Evolutionary conservation across 2,113 vertebrate genomes (phyloP).

Genomic region (Hippocampus guttulatus): DNA sequence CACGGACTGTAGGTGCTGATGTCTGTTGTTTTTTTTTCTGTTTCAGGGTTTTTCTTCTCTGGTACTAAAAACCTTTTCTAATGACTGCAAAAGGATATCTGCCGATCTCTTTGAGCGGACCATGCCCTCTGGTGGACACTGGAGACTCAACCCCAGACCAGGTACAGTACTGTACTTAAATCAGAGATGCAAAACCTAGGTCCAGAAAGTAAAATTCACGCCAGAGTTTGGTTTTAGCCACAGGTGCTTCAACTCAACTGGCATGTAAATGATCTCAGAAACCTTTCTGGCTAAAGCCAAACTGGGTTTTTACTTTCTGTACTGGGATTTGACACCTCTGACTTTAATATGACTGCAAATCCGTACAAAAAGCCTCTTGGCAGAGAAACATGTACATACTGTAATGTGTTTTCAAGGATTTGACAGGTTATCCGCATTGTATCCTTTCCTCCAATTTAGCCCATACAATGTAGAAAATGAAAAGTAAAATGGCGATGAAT

Average conservation of each 20-base stretch:
- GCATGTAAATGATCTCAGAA: too few species aligned
- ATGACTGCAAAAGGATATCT: conserved; percentile 73
- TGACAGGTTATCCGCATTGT: background rate
- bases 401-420: background rate
- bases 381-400: too few species aligned
- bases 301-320: too few species aligned
- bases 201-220: too few species aligned
- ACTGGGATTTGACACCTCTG: too few species aligned
- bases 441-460: background rate
- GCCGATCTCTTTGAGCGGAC: conserved; percentile 76
- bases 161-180: conserved; percentile 46
- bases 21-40: background rate
- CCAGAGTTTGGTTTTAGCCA: too few species aligned
- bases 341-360: background rate
- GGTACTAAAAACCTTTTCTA: conserved; percentile 66
- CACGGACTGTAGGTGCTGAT: background rate
- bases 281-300: too few species aligned
- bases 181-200: too few species aligned
- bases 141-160: conserved; percentile 63
- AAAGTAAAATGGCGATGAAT: background rate
- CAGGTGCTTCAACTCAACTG: too few species aligned
- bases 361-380: background rate
- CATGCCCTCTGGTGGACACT: conserved; percentile 78
- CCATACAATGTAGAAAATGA: background rate
- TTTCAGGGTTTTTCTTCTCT: conserved; percentile 61